phyloP scores from a whole-genome alignment of 2,888 invertebrate species.

The Clivina fossor region DNA sequence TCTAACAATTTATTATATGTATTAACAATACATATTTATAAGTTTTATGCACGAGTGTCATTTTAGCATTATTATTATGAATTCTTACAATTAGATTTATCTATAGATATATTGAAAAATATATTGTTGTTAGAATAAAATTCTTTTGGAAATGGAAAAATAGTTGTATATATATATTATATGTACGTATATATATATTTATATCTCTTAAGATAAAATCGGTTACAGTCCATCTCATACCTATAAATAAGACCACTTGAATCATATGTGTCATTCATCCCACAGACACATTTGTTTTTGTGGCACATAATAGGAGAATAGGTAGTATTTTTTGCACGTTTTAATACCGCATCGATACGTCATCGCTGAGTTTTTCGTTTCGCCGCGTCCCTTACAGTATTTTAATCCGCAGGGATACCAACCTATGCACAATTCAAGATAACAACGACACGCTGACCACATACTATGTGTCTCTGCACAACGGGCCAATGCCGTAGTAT shows the following conservation, averaged over 20 bases:
- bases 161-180: too few species aligned
- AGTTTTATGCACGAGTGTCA: too few species aligned
- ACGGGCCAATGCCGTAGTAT: constrained; percentile 43
- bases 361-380: constrained; percentile 62
- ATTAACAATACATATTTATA: too few species aligned
- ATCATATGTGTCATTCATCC: constrained; percentile 66
- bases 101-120: too few species aligned
- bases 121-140: too few species aligned
- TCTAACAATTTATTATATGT: too few species aligned
- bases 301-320: constrained; percentile 82
- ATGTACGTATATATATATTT: constrained; percentile 2
- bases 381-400: constrained; percentile 73
- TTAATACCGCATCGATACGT: constrained; percentile 93
- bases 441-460: constrained; percentile 79
- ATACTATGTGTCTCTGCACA: constrained; percentile 71
- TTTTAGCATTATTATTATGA: too few species aligned
- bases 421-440: constrained; percentile 84
- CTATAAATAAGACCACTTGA: constrained; percentile 18
- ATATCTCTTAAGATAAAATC: constrained; percentile 6
- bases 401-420: constrained; percentile 97
- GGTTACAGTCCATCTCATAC: neutral
- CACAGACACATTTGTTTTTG: constrained; percentile 81
- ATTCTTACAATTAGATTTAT: too few species aligned
- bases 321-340: constrained; percentile 88
- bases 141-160: too few species aligned